Evolutionary conservation across 1,140 invertebrate species (phyloP).

Genomic region (Drosophila fuyamai): DNA sequence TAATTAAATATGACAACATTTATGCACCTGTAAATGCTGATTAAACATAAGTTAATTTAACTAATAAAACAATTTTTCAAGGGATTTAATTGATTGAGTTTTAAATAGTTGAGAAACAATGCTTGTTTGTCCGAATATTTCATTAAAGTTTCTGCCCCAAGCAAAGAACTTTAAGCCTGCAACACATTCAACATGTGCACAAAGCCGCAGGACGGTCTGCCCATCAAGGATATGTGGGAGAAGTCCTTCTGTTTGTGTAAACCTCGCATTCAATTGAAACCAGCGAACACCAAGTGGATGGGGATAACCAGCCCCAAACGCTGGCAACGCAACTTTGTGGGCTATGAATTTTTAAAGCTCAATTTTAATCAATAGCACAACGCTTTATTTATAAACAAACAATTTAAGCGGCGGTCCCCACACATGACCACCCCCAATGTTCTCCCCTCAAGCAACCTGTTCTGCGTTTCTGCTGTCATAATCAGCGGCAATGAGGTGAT

Average conservation of each 20-base stretch:
- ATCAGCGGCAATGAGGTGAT: conserved; percentile 32
- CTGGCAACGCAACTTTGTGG: neutral
- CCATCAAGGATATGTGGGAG: conserved; percentile 29
- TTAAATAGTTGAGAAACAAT: neutral
- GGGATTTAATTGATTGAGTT: no score
- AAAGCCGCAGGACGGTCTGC: conserved; percentile 26
- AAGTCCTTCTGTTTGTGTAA: conserved; percentile 21
- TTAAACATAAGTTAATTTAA: no score
- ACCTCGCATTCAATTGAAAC: conserved; percentile 63
- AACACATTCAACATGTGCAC: conserved; percentile 56
- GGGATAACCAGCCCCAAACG: neutral
- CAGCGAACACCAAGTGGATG: conserved; percentile 21
- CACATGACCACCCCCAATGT: neutral
- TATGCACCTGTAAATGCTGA: no score
- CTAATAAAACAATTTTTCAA: no score
- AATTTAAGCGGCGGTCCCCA: conserved; percentile 52
- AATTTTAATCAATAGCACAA: conserved; percentile 77
- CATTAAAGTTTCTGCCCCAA: conserved; percentile 6
- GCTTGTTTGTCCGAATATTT: neutral
- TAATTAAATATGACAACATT: no score
- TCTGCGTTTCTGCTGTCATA: conserved; percentile 39
- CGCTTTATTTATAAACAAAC: conserved; percentile 80
- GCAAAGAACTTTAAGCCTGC: conserved; percentile 28
- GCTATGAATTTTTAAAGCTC: conserved; percentile 78
- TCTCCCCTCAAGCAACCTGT: conserved; percentile 8